Base-by-base conservation (phyloP, 2,797 vertebrate genomes). In the Picus viridis region DNA sequence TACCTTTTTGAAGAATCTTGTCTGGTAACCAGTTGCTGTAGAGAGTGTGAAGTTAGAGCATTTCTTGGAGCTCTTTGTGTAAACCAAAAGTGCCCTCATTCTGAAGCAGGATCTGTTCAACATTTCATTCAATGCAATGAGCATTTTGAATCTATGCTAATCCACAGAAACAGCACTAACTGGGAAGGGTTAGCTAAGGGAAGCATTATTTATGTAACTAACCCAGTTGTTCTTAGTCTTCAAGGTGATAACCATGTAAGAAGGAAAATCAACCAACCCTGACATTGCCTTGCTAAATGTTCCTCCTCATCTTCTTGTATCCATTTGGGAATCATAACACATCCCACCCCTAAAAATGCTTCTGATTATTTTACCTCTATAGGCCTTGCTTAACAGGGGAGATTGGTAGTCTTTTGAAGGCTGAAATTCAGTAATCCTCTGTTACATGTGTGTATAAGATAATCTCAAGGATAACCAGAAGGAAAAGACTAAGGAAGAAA, bases 61-160 rank as follows among this genome's bases (percentile, higher is more conserved):
- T 95, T 95, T 87, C 93, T 91, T 39, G 94, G 69, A 96, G 90
- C 93, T 94, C 16, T 83, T 72, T 74, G 68, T 65, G 15, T 92
- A 96, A 95, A 94, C 96, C 96, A 94, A 74, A 96, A 96, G 95
- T 97, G 96, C 95, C 96, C 94, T 96, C 95, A 16, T 95, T 77
- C 67, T 71, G 91, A 95, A 92, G 63, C 85, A 36, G 89, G 92
- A 91, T 86, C 88, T 90, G 69, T 79, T 86, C 57, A 59, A 16
- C 78, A 6, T 94, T 82, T 80, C 69, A 26, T 54, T 86, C 61
- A 12, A 1, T 85, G 92, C 94, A 64, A 63, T 36, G 27, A 45
- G 61, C 56, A 3, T 56, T 89, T 56, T 12, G 45, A 78, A 78
- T 88, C 79, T 91, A 18, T 94, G 87, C 90, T 89, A 79, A 91